A percentile compares a stretch with the other conserved stretches of the same genome.
Evolutionary conservation across 2,888 invertebrate species (phyloP).

Genomic region (Acheta domesticus): DNA sequence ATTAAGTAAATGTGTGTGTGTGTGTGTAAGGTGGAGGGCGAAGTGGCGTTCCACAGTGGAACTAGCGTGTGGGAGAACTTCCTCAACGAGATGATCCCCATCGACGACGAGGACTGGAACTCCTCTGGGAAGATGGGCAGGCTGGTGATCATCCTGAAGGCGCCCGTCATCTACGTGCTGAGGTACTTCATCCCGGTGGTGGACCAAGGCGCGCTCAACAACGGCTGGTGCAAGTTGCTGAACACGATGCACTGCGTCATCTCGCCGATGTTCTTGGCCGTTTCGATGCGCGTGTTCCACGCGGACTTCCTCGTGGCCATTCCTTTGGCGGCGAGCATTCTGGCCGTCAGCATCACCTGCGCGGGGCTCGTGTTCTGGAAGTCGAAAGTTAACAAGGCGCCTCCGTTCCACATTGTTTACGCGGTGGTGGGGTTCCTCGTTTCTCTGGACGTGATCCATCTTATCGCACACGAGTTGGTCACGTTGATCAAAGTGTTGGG

Average conservation of each 20-base stretch:
- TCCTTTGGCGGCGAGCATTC: background rate
- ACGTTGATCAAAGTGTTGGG: background rate
- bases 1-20: too few relatives aligned
- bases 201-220: conserved; percentile 43
- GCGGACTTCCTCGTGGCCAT: background rate
- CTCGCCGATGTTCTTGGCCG: conserved; percentile 47
- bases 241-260: conserved; percentile 48
- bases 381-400: background rate
- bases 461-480: background rate
- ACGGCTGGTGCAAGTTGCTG: conserved; percentile 51
- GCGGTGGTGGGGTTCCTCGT: background rate
- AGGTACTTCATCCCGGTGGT: conserved; percentile 51
- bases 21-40: too few relatives aligned
- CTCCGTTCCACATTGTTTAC: background rate
- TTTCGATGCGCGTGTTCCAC: conserved; percentile 43
- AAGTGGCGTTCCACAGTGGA: background rate
- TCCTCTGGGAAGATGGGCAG: background rate
- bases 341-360: background rate
- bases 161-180: conserved; percentile 47
- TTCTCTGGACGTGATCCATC: background rate
- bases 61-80: background rate
- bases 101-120: background rate
- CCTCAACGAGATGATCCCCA: background rate
- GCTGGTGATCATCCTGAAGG: conserved; percentile 41
- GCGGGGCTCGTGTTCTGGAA: background rate